Base-by-base conservation (phyloP, 2,797 vertebrate genomes). In the Anabacerthia variegaticeps region DNA sequence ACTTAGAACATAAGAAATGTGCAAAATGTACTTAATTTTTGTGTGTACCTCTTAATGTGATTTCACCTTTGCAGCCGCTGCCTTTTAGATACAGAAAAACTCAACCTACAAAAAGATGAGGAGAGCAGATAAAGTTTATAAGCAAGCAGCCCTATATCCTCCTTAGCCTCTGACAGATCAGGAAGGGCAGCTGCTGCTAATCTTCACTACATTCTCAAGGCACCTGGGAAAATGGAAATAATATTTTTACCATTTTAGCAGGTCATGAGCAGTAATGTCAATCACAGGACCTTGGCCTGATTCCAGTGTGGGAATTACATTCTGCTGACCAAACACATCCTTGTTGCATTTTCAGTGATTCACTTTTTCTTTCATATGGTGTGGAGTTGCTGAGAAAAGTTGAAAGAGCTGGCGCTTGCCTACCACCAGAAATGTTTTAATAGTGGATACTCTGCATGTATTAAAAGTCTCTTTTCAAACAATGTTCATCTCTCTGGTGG, bases 161-260 rank as follows among this genome's bases (percentile, higher is more conserved):
- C 66, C 30, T 77, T 77, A 65, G 44, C 5, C 3, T 87, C 76
- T 92, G 72, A 82, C 43, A 82, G n/a, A 69, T 85, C 43, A 48
- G 78, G 56, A 91, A 91, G 28, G 48, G 44, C 74, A 95, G 24
- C 36, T 73, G 73, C 86, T 91, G n/a, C 46, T 92, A 61, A 95
- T 95, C 88, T 89, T 69, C 84, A 34, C 63, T 88, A 8, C 41
- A 32, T 49, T 89, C 78, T 90, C 39, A 85, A 87, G 67, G 73
- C 87, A 80, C 30, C 9, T 36, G 52, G 55, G 66, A 83, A 95
- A 89, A 74, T 24, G 32, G 67, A 89, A 94, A 52, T 49, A 41
- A 37, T 74, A 72, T 94, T 77, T 93, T 76, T 61, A 67, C 67
- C 32, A 8, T 67, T 10, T 68, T 84, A 85, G 27, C 71, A 62